Conservation (phyloP, 2,888 invertebrate genomes). For the Hirtodrosophila cameraria region DNA sequence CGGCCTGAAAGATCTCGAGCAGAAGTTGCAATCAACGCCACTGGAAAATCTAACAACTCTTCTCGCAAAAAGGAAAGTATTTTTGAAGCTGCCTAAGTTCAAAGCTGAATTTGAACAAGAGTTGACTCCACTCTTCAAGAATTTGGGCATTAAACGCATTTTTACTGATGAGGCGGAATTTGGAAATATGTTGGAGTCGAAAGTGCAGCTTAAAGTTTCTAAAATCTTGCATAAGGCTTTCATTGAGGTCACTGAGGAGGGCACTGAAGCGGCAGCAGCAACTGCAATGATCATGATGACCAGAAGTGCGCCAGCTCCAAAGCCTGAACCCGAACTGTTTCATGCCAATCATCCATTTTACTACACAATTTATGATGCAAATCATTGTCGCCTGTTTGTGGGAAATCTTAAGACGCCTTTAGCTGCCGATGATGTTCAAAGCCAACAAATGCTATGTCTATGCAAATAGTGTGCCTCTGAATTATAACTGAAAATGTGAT, state of each 20-base stretch:
- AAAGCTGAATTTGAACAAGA: slow-evolving; percentile 76
- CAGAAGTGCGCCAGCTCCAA: not conserved
- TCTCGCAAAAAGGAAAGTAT: slow-evolving; percentile 81
- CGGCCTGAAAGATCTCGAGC: slow-evolving; percentile 87
- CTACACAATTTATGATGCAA: slow-evolving; percentile 33
- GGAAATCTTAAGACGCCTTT: slow-evolving; percentile 18
- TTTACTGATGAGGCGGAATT: slow-evolving; percentile 87
- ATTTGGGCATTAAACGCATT: slow-evolving; percentile 89
- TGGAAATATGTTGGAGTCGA: slow-evolving; percentile 85
- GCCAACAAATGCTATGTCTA: no score
- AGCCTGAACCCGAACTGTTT: slow-evolving; percentile 17
- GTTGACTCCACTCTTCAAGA: slow-evolving; percentile 22
- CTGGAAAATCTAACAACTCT: slow-evolving; percentile 85
- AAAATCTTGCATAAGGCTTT: slow-evolving; percentile 92
- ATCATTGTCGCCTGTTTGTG: slow-evolving; percentile 28
- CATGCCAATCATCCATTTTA: slow-evolving; percentile 47
- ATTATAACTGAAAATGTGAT: no score
- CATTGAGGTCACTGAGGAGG: slow-evolving; percentile 93
- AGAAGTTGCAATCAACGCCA: slow-evolving; percentile 86
- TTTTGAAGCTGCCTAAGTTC: slow-evolving; percentile 90
- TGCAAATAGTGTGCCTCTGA: no score
- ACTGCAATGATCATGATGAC: slow-evolving; percentile 82
- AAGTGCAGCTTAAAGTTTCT: no score
- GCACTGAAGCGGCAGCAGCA: slow-evolving; percentile 93
- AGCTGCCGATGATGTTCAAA: no score